Evolutionary conservation across 2,888 invertebrate species (phyloP), one percentile per base, ranked within the genome.

Genomic region (Aphrophora alni): DNA sequence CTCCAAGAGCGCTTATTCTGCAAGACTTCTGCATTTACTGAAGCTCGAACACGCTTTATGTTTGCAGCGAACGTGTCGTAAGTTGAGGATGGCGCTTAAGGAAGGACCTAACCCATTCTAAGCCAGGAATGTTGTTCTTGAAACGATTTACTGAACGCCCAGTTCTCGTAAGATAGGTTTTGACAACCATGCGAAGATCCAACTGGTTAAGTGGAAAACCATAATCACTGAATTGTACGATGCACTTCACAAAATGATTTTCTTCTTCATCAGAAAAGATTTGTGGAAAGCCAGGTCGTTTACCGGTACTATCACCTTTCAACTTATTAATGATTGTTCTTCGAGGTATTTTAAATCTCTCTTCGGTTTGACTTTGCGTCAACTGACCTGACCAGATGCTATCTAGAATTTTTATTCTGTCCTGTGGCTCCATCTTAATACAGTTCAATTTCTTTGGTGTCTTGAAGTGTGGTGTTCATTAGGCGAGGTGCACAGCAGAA

Each of bases 91-190:
- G 78, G 38, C 84, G 59, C 12, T 80, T 82, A 73, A 84, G 77
- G 44, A 85, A 85, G 7, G 81, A 80, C 44, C 72, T 82, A 0
- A 82, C 71, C 85, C 85, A 87, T 17, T 86, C 85, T 74, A 75
- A 77, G 14, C 86, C 86, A 28, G 86, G 85, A 17, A 85, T 51
- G 80, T 86, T 86, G 78, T 85, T 81, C 80, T 81, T 84, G 78
- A 86, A 86, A 24, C 68, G 17, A 7, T 24, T 51, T 26, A 82
- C 80, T 70, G 1, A 21, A 21, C 21, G n/a, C 2, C 70, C 70
- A 21, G 24, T 24, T 21, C 70, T 70, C 12, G n/a, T 24, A 70
- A 70, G 70, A 70, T 70, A 70, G 2, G 70, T 21, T 24, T 21
- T 1, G 27, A n/a, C 70, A 70, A 70, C 8, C 70, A 70, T 70